Percentiles rank a stretch among this genome's conserved stretches.
Conservation (phyloP, 2,113 vertebrate genomes). For the Phalacrocorax pelagicus region DNA sequence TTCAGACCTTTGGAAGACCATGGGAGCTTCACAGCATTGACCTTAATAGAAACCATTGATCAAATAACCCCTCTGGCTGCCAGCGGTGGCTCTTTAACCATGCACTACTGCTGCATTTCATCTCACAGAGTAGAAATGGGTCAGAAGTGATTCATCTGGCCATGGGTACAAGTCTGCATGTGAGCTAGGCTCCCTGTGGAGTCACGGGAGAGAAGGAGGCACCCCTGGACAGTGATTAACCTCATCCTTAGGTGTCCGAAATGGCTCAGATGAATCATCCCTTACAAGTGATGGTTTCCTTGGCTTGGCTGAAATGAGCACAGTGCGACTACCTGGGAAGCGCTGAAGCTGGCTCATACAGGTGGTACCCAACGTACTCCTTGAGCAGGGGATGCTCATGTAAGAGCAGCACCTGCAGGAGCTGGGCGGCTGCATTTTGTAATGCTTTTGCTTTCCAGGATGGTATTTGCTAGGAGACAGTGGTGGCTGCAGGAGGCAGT, state of each 20-base stretch:
- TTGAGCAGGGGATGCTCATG: background rate
- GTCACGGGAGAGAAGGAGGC: background rate
- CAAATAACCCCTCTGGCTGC: background rate
- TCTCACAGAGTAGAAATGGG: background rate
- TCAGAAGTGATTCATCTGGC: background rate
- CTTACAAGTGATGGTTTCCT: background rate
- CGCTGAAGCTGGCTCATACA: background rate
- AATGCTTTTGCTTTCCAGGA: background rate
- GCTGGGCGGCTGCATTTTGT: background rate
- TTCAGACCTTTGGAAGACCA: background rate
- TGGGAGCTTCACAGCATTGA: background rate
- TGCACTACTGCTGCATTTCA: background rate
- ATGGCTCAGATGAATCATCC: background rate
- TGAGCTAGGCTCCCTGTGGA: background rate
- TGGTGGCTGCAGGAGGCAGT: background rate
- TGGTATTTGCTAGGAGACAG: background rate
- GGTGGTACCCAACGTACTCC: background rate
- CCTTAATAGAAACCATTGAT: background rate
- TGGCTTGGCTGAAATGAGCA: background rate
- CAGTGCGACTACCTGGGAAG: background rate
- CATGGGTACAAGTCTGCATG: too few species aligned
- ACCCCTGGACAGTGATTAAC: background rate
- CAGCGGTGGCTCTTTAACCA: fast-evolving
- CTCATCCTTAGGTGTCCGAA: background rate
- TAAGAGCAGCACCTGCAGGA: background rate